phyloP scores from a whole-genome alignment of 1,140 invertebrate genomes.

The Phymastichus coffea region DNA sequence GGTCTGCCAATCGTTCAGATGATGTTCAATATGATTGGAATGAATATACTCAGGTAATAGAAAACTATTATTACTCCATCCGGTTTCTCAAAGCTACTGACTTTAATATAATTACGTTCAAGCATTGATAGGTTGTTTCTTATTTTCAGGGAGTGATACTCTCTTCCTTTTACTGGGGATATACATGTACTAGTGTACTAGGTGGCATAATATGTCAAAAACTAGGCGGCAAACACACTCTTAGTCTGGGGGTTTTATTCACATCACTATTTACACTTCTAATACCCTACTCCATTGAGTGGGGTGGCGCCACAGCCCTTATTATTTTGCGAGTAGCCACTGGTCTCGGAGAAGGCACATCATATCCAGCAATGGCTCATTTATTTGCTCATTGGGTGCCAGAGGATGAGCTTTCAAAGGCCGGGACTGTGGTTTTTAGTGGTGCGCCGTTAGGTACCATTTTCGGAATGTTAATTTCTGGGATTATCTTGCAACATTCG shows the following conservation, averaged over 20 bases:
- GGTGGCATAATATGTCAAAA: conserved; percentile 69
- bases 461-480: conserved; percentile 70
- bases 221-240: conserved; percentile 75
- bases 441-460: conserved; percentile 73
- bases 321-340: conserved; percentile 68
- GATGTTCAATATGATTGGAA: background rate
- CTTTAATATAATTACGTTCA: no score
- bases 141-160: conserved; percentile 59
- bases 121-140: no score
- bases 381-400: conserved; percentile 76
- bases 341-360: conserved; percentile 75
- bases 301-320: conserved; percentile 62
- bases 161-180: conserved; percentile 64
- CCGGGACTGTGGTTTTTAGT: conserved; percentile 74
- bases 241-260: conserved; percentile 73
- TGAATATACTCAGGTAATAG: conserved; percentile 7
- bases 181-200: conserved; percentile 61
- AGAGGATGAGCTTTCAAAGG: conserved; percentile 67
- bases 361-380: conserved; percentile 73
- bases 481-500: conserved; percentile 65
- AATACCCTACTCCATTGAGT: conserved; percentile 62
- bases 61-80: no score
- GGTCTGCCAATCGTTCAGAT: background rate
- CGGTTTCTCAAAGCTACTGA: no score
- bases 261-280: conserved; percentile 74